Evolutionary conservation across 2,113 vertebrate species (phyloP).

Genomic region (Eretmochelys imbricata): DNA sequence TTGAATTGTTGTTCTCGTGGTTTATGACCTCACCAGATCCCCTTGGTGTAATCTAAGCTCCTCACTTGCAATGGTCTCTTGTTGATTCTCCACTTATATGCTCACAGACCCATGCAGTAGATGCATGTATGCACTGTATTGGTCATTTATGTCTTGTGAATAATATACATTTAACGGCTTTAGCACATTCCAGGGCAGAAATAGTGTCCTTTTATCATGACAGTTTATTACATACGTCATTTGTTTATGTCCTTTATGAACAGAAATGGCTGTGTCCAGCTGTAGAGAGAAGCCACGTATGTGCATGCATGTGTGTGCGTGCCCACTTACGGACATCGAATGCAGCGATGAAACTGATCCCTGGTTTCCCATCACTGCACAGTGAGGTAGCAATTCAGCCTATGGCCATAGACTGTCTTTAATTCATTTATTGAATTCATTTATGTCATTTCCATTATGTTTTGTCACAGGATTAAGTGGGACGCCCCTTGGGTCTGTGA

Average conservation of each 20-base stretch:
- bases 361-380: background rate
- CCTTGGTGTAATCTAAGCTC: background rate
- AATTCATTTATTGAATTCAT: slow-evolving; percentile 35
- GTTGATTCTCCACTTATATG: background rate
- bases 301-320: rapidly evolving
- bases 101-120: background rate
- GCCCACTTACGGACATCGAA: background rate
- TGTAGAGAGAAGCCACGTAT: background rate
- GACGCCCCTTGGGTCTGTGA: background rate
- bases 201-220: background rate
- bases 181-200: background rate
- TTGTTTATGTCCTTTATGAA: background rate
- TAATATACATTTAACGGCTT: background rate
- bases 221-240: background rate
- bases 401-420: background rate
- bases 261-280: background rate
- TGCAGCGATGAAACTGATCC: background rate
- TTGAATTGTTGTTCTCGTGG: slow-evolving; percentile 37
- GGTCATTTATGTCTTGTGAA: slow-evolving; percentile 7
- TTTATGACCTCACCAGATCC: background rate
- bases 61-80: background rate
- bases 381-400: background rate
- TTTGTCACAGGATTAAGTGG: slow-evolving; percentile 47
- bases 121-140: background rate
- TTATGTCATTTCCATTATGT: background rate